Conservation (phyloP, 2,113 vertebrate species). For the Mormyrus lacerda region DNA sequence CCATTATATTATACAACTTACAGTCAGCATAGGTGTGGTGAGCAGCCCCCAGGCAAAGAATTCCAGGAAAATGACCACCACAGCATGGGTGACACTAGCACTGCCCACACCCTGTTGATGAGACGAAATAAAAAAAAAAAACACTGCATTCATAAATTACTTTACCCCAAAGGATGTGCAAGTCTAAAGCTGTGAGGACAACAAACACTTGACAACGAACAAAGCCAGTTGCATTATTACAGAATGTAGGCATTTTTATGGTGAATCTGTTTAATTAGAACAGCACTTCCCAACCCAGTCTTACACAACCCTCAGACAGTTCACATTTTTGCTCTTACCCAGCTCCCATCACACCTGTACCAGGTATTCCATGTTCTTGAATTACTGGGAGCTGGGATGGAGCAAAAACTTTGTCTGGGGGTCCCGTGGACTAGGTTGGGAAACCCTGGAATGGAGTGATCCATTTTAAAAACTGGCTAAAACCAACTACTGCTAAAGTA, state of each 20-base stretch:
- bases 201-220: background rate
- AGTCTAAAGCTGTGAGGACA: background rate
- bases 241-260: background rate
- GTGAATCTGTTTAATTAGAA: background rate
- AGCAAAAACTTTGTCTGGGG: background rate
- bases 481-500: background rate
- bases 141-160: background rate
- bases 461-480: background rate
- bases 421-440: background rate
- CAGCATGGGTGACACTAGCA: slow-evolving; percentile 82
- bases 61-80: slow-evolving; percentile 90
- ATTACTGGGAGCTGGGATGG: background rate
- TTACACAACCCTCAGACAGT: background rate
- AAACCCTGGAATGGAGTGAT: background rate
- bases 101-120: slow-evolving; percentile 75
- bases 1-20: slow-evolving; percentile 56
- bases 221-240: background rate
- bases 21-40: slow-evolving; percentile 87
- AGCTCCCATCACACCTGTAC: background rate
- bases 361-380: background rate
- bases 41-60: slow-evolving; percentile 96
- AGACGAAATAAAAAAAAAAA: background rate
- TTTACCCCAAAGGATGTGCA: background rate
- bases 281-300: background rate
- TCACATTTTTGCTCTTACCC: background rate